These are phyloP conservation scores for Agelaius tricolor DNA, from an alignment of 2,113 vertebrate genomes.

Conservation along the genomic window DNA sequence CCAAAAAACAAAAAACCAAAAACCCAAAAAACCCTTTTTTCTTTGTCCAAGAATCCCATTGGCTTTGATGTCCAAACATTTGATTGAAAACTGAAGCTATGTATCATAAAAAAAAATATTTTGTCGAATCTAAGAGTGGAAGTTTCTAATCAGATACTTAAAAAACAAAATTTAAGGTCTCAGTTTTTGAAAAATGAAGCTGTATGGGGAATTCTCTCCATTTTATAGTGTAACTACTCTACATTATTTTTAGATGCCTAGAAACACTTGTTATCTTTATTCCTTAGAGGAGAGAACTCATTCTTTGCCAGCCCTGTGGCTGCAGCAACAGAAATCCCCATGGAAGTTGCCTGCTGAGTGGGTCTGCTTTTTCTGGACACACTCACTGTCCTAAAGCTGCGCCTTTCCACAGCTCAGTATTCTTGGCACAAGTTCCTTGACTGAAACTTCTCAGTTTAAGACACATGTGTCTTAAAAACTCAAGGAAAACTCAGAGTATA, in stretches of 20 bases:
- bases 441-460: neutral
- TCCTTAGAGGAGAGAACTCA: neutral
- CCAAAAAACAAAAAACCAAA: too few relatives aligned
- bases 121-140: neutral
- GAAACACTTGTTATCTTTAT: neutral
- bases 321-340: fast-evolving
- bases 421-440: neutral
- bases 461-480: neutral
- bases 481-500: neutral
- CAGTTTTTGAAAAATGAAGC: fast-evolving
- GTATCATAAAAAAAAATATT: neutral
- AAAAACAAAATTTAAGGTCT: neutral
- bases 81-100: neutral
- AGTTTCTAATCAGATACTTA: neutral
- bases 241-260: neutral
- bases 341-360: neutral
- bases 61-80: neutral
- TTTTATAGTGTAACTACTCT: neutral
- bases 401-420: neutral
- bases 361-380: neutral
- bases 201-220: neutral
- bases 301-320: neutral
- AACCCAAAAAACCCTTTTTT: neutral
- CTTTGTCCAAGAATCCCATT: neutral
- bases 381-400: neutral